Percentiles rank a stretch among this genome's conserved stretches.
Conservation (phyloP, 2,113 vertebrate genomes). For the Prietella phreatophila region DNA sequence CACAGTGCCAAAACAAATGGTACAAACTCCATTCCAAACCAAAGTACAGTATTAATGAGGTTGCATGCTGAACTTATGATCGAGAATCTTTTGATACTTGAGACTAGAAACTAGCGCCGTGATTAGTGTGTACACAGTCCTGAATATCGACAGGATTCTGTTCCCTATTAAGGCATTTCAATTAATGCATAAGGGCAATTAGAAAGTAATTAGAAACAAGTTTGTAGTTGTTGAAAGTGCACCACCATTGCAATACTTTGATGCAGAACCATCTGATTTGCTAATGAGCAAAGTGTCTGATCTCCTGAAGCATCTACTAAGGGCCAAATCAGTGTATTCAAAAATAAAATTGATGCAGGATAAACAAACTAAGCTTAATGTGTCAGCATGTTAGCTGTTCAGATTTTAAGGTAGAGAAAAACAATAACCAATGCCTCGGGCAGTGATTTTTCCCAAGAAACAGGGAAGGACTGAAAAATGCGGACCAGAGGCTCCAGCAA, state of each 20-base stretch:
- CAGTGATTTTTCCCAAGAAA: slow-evolving; percentile 29
- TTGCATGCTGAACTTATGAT: neutral
- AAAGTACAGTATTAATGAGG: neutral
- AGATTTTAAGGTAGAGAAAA: slow-evolving; percentile 27
- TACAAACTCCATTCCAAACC: neutral
- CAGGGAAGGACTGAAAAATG: slow-evolving; percentile 37
- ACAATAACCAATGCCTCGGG: neutral
- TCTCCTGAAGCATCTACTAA: neutral
- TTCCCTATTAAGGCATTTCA: neutral
- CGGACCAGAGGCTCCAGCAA: slow-evolving; percentile 45
- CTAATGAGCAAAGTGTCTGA: neutral
- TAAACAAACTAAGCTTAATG: neutral
- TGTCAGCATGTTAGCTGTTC: neutral
- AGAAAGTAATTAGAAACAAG: neutral
- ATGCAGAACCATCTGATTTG: neutral
- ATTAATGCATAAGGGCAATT: neutral
- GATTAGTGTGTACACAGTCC: neutral
- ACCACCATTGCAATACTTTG: neutral
- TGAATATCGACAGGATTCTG: neutral
- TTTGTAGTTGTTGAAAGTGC: neutral
- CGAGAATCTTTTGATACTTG: neutral
- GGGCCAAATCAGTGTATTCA: neutral
- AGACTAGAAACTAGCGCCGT: neutral
- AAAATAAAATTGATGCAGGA: neutral
- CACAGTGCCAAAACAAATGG: neutral